Base-by-base conservation (phyloP, 2,888 invertebrate species). In the Corbicula japonica region DNA sequence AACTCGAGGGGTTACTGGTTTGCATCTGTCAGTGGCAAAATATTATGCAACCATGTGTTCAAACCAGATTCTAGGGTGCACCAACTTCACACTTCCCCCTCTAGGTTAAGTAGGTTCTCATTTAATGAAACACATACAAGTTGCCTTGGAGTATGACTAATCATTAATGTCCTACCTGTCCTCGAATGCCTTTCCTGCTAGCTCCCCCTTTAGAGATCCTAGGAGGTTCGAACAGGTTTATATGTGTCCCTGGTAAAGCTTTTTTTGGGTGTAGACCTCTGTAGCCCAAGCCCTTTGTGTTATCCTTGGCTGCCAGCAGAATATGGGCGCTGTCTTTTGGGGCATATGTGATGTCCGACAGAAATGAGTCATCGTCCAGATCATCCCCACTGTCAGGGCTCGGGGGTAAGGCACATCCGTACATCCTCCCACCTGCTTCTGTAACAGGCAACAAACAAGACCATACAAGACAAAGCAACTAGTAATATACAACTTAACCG, bases 271-370 rank as follows among this genome's bases (percentile, higher is more conserved):
- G 85, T 52, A 92, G 76, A 35, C 92, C 92, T 65, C 87, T 87
- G 87, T 95, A 95, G 0, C 95, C 95, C 30, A 95, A 87, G 4
- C 95, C 95, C 88, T 94, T 94, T 30, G 91, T 86, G 88, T 99
- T 97, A 84, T 95, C 95, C 94, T 99, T 99, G 41, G 96, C 96
- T 35, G 94, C 95, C 95, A 26, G 96, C 94, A 48, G 60, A 88
- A 96, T 96, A 18, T 92, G 91, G 34, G 86, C 84, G 1, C 96
- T 95, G 86, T 96, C 96, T 72, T 89, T 89, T 5, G 92, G 92
- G 23, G 92, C 91, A 88, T 91, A 92, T 34, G 91, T 91, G 35
- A 92, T 73, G 54, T 88, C 84, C 35, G 85, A 78, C n/a, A 84
- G 56, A 41, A 81, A 63, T 34, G 74, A 41, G 26, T 89, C 89